Conservation (phyloP, 2,888 invertebrate species). For the Camponotus fellah region DNA sequence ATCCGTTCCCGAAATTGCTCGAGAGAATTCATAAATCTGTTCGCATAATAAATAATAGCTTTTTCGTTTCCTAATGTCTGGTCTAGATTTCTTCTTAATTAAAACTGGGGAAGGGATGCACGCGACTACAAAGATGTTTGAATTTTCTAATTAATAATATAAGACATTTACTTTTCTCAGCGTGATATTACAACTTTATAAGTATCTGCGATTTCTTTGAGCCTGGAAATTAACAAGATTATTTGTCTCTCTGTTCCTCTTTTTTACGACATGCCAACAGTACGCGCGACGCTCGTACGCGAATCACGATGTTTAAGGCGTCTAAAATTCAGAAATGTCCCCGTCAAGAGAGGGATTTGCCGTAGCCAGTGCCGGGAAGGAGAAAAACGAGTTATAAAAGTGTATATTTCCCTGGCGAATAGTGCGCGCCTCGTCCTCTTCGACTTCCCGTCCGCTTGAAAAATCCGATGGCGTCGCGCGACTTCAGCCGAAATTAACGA, state of each 20-base stretch:
- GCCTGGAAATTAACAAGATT: slow-evolving; percentile 18
- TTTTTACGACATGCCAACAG: slow-evolving; percentile 55
- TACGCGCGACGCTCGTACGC: slow-evolving; percentile 53
- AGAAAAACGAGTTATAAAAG: slow-evolving; percentile 71
- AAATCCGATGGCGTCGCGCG: slow-evolving; percentile 58
- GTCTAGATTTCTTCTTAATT: not conserved
- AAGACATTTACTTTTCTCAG: not conserved
- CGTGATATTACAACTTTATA: not conserved
- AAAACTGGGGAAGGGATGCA: not conserved
- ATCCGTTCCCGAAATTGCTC: not conserved
- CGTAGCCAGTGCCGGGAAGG: slow-evolving; percentile 45
- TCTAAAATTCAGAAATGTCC: slow-evolving; percentile 72
- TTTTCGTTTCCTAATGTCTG: not conserved
- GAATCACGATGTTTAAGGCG: slow-evolving; percentile 70
- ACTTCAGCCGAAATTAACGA: slow-evolving; percentile 56
- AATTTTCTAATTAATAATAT: not conserved
- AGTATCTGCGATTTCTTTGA: slow-evolving; percentile 32
- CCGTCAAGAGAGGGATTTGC: slow-evolving; percentile 59
- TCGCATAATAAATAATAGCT: not conserved
- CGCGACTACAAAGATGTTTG: not conserved
- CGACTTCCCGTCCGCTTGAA: slow-evolving; percentile 55
- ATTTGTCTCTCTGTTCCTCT: not conserved
- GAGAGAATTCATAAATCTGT: not conserved
- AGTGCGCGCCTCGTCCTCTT: slow-evolving; percentile 59
- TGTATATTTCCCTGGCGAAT: slow-evolving; percentile 73